These are phyloP conservation scores for Peromyscus melanophrys DNA, from an alignment of 2,797 vertebrate genomes.

Conservation along the genomic window DNA sequence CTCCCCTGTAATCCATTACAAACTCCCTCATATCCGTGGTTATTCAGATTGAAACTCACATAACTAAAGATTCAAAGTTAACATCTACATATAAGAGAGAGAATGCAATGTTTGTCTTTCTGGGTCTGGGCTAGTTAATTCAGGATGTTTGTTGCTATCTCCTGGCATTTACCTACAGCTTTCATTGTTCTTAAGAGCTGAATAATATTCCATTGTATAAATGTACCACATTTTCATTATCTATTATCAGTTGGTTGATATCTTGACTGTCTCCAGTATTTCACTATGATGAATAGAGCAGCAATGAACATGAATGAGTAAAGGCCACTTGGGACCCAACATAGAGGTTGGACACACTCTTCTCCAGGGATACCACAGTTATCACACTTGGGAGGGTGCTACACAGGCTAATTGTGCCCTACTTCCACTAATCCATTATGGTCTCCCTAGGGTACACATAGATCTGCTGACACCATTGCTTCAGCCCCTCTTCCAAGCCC, in stretches of 20 bases:
- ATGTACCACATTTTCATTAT: neutral
- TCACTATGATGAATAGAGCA: neutral
- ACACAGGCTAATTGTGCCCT: neutral
- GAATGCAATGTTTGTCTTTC: neutral
- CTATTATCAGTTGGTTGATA: neutral
- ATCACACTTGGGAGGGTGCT: neutral
- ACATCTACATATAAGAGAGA: neutral
- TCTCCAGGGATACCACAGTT: neutral
- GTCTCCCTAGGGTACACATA: neutral
- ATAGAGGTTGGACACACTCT: neutral
- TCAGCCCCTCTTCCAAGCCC: neutral
- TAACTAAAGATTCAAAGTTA: neutral
- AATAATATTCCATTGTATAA: neutral
- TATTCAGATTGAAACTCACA: neutral
- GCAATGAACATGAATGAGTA: neutral
- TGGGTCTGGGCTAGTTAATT: neutral
- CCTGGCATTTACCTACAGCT: neutral
- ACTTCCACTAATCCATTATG: neutral
- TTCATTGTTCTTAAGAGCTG: neutral
- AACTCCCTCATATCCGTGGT: neutral
- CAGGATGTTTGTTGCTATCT: neutral
- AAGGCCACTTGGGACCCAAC: neutral
- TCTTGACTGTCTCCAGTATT: neutral
- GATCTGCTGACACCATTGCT: neutral
- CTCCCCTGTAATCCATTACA: neutral